Conservation (phyloP, 1,140 invertebrate species). For the Bombus terrestris region DNA sequence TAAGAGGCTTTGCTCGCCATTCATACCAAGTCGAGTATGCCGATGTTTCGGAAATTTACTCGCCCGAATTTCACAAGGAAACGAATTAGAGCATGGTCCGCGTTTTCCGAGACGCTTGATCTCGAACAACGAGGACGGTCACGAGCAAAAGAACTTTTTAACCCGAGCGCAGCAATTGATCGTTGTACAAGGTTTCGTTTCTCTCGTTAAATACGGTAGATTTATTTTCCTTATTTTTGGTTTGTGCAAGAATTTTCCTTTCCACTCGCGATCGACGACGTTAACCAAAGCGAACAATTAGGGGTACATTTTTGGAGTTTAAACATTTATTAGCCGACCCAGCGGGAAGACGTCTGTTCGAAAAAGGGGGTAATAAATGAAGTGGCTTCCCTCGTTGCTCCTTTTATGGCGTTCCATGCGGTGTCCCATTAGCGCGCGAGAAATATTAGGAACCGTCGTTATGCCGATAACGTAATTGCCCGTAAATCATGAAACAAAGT, state of each 20-base stretch:
- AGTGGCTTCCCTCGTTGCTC: slow-evolving; percentile 28
- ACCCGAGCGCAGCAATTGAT: not conserved
- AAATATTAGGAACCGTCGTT: slow-evolving; percentile 57
- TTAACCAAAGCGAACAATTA: too few relatives aligned
- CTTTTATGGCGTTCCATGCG: slow-evolving; percentile 36
- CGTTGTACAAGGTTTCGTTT: not conserved
- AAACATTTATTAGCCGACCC: not conserved
- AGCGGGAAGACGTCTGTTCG: slow-evolving; percentile 7
- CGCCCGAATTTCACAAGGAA: not conserved
- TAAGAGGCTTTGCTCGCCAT: slow-evolving; percentile 57
- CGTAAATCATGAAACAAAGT: slow-evolving; percentile 63
- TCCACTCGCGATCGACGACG: too few relatives aligned
- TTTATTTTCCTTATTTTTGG: too few relatives aligned
- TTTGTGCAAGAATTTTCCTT: too few relatives aligned
- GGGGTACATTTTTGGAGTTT: not conserved
- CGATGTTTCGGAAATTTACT: slow-evolving; percentile 27
- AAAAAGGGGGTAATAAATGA: slow-evolving; percentile 54
- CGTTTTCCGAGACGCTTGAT: not conserved
- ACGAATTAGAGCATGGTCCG: not conserved
- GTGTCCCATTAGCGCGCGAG: slow-evolving; percentile 51
- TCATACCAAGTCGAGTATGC: slow-evolving; percentile 3
- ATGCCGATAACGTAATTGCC: slow-evolving; percentile 65
- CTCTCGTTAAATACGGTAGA: not conserved
- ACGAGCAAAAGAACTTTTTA: not conserved
- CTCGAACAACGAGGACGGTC: not conserved